Evolutionary conservation across 1,140 invertebrate genomes (phyloP).

Genomic region (Colletes gigas): DNA sequence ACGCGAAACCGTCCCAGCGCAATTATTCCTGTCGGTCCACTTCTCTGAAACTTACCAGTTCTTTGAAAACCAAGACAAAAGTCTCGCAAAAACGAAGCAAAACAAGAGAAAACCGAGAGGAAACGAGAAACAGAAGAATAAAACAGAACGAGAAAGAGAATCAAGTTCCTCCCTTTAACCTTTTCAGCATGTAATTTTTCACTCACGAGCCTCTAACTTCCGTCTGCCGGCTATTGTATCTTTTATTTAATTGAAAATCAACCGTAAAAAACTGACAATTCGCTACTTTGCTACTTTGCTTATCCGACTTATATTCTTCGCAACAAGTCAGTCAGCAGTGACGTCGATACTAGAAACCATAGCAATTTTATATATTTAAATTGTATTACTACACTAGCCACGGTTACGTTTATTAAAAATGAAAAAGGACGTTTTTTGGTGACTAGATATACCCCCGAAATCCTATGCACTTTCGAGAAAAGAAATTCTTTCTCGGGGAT

Average conservation of each 20-base stretch:
- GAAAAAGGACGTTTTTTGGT: too few relatives aligned
- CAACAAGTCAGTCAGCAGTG: too few relatives aligned
- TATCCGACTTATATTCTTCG: too few relatives aligned
- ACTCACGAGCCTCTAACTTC: background rate
- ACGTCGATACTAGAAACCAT: too few relatives aligned
- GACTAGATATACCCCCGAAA: too few relatives aligned
- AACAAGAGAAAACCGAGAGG: background rate
- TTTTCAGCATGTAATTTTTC: background rate
- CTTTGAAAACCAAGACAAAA: background rate
- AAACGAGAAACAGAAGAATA: background rate
- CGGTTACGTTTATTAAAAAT: too few relatives aligned
- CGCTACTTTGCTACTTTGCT: too few relatives aligned
- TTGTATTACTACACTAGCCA: too few relatives aligned
- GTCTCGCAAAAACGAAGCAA: background rate
- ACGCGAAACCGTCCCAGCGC: background rate
- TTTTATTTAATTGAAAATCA: background rate
- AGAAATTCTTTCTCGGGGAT: too few relatives aligned
- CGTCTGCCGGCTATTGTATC: background rate
- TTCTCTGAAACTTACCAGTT: conserved; percentile 1
- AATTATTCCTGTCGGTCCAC: conserved; percentile 23
- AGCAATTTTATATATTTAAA: too few relatives aligned
- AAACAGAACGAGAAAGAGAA: background rate
- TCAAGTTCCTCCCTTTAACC: background rate
- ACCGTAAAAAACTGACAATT: background rate
- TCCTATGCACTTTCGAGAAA: too few relatives aligned